These are phyloP conservation scores for Mus minutoides DNA, from an alignment of 2,797 vertebrate species.

Conservation along the genomic window DNA sequence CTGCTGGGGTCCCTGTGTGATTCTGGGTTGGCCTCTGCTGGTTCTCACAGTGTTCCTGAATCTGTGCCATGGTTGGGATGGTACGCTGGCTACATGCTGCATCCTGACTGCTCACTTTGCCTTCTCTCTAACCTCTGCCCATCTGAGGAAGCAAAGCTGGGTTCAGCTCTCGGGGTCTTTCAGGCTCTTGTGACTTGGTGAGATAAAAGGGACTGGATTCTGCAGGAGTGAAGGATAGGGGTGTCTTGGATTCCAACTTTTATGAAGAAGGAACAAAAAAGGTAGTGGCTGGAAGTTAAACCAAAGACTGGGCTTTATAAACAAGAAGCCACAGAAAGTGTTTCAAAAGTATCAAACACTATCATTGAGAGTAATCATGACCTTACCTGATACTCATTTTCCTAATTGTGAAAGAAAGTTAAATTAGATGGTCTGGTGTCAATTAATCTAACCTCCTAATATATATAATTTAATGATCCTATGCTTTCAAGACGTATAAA, in stretches of 20 bases:
- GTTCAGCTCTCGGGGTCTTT: neutral
- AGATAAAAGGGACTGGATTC: neutral
- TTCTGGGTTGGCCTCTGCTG: conserved; percentile 44
- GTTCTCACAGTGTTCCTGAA: conserved; percentile 31
- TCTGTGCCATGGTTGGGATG: neutral
- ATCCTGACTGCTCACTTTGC: conserved; percentile 21
- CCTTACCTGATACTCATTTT: neutral
- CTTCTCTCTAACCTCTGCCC: conserved; percentile 17
- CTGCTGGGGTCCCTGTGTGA: neutral
- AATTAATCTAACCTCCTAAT: neutral
- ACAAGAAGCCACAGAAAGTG: neutral
- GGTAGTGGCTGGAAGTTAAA: neutral
- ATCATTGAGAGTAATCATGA: neutral
- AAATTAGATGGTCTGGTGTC: neutral
- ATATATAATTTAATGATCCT: conserved; percentile 13
- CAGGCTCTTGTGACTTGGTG: neutral
- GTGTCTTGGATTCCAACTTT: neutral
- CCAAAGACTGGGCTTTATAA: neutral
- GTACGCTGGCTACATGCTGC: neutral
- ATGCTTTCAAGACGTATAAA: neutral
- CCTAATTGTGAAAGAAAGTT: conserved; percentile 30
- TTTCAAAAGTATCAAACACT: neutral
- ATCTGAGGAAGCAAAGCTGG: neutral
- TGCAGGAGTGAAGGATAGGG: neutral
- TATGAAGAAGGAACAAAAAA: neutral